Conservation (phyloP, 2,113 vertebrate genomes). For the Strigops habroptila region DNA sequence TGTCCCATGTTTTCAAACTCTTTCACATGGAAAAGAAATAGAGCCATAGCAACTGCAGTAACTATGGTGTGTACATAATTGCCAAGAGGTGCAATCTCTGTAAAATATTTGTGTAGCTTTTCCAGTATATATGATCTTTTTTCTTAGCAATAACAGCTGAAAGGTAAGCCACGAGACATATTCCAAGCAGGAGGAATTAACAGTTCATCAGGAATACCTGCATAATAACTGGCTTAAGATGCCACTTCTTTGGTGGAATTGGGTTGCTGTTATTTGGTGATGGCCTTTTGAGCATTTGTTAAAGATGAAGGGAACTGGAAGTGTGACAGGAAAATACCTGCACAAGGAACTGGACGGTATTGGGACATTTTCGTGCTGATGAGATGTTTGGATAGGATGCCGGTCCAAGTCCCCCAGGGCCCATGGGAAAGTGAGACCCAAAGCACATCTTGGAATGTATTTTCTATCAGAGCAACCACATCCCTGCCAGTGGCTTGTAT, state of each 20-base stretch:
- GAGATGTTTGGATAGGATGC: neutral
- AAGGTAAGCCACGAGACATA: neutral
- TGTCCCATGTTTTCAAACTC: neutral
- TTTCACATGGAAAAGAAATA: neutral
- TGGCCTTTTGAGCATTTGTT: neutral
- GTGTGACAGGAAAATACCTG: neutral
- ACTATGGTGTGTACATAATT: neutral
- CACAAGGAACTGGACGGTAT: neutral
- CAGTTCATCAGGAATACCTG: neutral
- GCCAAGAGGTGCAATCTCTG: neutral
- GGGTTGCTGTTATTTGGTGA: neutral
- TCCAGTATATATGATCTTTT: neutral
- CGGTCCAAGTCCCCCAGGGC: neutral
- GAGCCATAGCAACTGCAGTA: constrained; percentile 1
- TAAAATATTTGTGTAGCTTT: neutral
- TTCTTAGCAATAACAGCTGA: neutral
- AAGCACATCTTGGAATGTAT: fast-evolving
- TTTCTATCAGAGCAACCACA: neutral
- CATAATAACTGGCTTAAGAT: neutral
- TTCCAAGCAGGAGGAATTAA: neutral
- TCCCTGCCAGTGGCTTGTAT: neutral
- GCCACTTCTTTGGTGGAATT: neutral
- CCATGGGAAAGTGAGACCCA: neutral
- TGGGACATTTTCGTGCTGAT: neutral
- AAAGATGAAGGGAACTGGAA: neutral